phyloP scores from a whole-genome alignment of 2,113 vertebrate species.

The Oreochromis tanganicae region DNA sequence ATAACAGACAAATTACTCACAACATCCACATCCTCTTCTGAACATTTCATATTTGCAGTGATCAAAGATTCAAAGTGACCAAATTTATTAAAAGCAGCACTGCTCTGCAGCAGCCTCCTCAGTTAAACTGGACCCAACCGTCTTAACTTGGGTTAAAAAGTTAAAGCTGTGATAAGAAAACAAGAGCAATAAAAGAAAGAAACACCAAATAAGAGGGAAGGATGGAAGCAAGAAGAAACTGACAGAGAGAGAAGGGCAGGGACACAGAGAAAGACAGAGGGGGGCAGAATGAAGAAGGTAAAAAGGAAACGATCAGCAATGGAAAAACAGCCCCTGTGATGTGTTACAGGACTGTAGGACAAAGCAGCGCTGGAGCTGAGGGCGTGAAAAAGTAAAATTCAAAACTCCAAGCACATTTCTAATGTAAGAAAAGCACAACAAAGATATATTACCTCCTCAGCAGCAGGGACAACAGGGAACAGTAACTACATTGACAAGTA shows the following conservation, averaged over 20 bases:
- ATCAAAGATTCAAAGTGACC: neutral
- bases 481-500: neutral
- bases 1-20: neutral
- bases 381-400: neutral
- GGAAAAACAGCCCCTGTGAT: neutral
- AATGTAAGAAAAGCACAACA: neutral
- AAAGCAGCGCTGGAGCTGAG: neutral
- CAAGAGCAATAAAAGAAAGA: neutral
- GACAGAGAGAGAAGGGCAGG: neutral
- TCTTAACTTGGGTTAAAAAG: neutral
- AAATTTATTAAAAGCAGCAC: neutral
- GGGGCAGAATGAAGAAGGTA: neutral
- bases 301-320: neutral
- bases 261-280: neutral
- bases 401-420: neutral
- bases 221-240: neutral
- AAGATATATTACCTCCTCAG: neutral
- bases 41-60: neutral
- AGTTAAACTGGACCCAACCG: neutral
- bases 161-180: neutral
- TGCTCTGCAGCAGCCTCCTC: neutral
- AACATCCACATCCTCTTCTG: neutral
- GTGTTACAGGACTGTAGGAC: neutral
- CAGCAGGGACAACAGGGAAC: rapidly evolving
- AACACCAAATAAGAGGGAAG: neutral